Evolutionary conservation across 1,140 invertebrate species (phyloP).

Genomic region (Drosophila mojavensis): DNA sequence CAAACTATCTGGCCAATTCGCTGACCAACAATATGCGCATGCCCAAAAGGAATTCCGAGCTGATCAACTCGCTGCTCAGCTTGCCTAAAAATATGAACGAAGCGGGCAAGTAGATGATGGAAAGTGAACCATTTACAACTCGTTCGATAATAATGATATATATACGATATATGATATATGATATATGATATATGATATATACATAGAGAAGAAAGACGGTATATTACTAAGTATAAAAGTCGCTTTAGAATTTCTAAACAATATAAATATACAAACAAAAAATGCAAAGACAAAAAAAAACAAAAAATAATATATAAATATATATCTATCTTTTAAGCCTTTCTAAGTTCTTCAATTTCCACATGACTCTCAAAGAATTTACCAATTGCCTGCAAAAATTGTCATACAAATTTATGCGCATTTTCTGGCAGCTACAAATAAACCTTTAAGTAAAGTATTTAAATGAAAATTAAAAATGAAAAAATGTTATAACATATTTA

Average conservation of each 20-base stretch:
- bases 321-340: background rate
- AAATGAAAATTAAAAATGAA: background rate
- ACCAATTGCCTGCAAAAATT: constrained; percentile 3
- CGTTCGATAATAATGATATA: constrained; percentile 8
- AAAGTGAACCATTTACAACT: background rate
- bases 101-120: constrained; percentile 86
- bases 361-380: background rate
- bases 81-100: constrained; percentile 90
- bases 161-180: too few species aligned
- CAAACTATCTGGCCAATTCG: constrained; percentile 56
- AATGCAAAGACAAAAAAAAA: background rate
- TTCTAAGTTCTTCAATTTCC: too few species aligned
- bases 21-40: constrained; percentile 56
- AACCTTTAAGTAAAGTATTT: background rate
- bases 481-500: background rate
- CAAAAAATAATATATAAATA: background rate
- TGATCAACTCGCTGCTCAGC: constrained; percentile 89
- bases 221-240: constrained; percentile 28
- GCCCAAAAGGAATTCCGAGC: constrained; percentile 89
- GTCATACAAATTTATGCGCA: background rate
- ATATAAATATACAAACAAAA: constrained; percentile 13
- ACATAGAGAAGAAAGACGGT: constrained; percentile 32
- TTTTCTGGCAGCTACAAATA: constrained; percentile 1
- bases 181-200: too few species aligned
- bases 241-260: constrained; percentile 39